phyloP scores from a whole-genome alignment of 92 coral and sea anemone species.

The Paramuricea clavata region DNA sequence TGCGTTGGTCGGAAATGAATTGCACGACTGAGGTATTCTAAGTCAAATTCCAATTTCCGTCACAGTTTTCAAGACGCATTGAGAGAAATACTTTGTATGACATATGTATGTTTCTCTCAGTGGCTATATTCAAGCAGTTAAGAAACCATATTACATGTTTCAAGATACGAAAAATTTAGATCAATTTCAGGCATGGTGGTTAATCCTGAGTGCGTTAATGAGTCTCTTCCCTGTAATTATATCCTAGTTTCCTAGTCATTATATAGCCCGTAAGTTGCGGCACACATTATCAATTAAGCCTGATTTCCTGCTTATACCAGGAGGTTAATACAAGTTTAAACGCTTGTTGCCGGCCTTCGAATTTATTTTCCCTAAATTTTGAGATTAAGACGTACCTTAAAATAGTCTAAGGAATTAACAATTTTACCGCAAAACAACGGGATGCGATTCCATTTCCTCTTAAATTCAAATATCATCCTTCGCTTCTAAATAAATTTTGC shows the following conservation, averaged over 20 bases:
- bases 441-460: constrained; percentile 28
- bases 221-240: background rate
- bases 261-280: background rate
- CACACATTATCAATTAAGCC: background rate
- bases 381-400: constrained; percentile 18
- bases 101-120: too few species aligned
- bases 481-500: background rate
- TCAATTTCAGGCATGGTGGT: background rate
- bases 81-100: too few species aligned
- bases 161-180: background rate
- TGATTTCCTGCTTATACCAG: constrained; percentile 22
- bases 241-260: background rate
- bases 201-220: constrained; percentile 11
- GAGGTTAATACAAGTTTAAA: constrained; percentile 16
- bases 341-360: background rate
- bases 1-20: constrained; percentile 36
- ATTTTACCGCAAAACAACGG: constrained; percentile 14
- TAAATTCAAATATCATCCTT: background rate
- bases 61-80: too few species aligned
- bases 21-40: too few species aligned
- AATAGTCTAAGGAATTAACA: constrained; percentile 6
- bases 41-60: too few species aligned
- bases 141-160: too few species aligned
- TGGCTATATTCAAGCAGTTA: too few species aligned
- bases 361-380: background rate